phyloP scores from a whole-genome alignment of 2,797 vertebrate genomes.

The Harpagifer antarcticus region DNA sequence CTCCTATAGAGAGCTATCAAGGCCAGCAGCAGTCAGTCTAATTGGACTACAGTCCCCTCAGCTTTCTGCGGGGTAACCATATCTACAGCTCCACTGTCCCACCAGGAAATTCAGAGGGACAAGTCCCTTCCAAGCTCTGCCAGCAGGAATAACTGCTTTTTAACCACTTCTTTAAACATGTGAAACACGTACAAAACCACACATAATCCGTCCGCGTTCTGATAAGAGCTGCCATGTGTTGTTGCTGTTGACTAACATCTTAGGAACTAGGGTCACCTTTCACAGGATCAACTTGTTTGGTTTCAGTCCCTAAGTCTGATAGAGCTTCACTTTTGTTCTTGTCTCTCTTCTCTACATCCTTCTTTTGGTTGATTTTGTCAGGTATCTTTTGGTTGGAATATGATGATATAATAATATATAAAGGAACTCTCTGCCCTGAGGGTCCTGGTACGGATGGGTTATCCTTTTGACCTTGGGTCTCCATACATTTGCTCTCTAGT shows the following conservation, averaged over 20 bases:
- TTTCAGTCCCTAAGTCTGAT: background rate
- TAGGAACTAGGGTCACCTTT: conserved; percentile 18
- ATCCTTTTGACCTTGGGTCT: background rate
- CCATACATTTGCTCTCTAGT: background rate
- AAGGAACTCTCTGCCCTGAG: too few relatives aligned
- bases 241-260: conserved; percentile 48
- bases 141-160: conserved; percentile 74
- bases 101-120: conserved; percentile 80
- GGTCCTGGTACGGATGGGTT: too few relatives aligned
- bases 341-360: background rate
- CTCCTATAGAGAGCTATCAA: conserved; percentile 62
- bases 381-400: background rate
- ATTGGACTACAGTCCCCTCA: conserved; percentile 68
- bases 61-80: conserved; percentile 70
- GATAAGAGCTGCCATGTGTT: conserved; percentile 58
- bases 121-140: conserved; percentile 72
- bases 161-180: conserved; percentile 68
- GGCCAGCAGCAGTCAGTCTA: conserved; percentile 72
- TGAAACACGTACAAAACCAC: conserved; percentile 48
- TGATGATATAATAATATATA: background rate
- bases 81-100: conserved; percentile 68
- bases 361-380: background rate
- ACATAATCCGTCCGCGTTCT: conserved; percentile 57
- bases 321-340: conserved; percentile 3
- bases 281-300: conserved; percentile 10